These are phyloP conservation scores for Arrhopalites spinosus DNA, from an alignment of 2,888 invertebrate genomes.

Conservation along the genomic window DNA sequence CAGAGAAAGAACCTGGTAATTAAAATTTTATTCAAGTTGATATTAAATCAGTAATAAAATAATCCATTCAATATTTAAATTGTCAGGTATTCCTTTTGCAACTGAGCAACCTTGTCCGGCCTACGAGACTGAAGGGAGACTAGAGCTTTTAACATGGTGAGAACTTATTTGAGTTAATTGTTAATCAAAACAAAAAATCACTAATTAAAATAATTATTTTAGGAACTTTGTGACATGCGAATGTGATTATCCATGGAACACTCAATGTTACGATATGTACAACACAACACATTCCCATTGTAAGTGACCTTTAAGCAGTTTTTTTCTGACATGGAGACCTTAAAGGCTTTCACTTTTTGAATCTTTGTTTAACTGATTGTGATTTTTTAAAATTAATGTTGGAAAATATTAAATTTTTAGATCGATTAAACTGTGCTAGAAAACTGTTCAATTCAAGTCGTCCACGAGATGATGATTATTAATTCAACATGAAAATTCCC, in stretches of 20 bases:
- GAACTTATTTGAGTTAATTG: no score
- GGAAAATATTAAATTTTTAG: not conserved
- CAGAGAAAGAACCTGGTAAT: not conserved
- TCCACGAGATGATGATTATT: not conserved
- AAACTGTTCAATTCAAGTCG: not conserved
- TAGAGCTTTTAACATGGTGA: not conserved
- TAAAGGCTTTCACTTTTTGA: no score
- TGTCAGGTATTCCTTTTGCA: not conserved
- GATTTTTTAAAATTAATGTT: no score
- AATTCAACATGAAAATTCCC: not conserved
- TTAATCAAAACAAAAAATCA: no score
- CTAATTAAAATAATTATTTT: no score
- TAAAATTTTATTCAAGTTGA: not conserved
- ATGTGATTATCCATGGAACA: conserved; percentile 12
- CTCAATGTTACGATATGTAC: not conserved
- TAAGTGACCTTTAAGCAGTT: no score
- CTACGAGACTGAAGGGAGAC: not conserved
- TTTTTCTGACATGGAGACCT: no score
- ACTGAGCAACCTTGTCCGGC: not conserved
- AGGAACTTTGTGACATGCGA: not conserved
- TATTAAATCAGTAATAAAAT: not conserved
- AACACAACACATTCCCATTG: not conserved
- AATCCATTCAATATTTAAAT: not conserved
- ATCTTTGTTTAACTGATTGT: no score
- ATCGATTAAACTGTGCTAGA: not conserved